These are phyloP conservation scores for Cinclus mexicanus DNA, from an alignment of 2,113 vertebrate genomes.

Conservation along the genomic window DNA sequence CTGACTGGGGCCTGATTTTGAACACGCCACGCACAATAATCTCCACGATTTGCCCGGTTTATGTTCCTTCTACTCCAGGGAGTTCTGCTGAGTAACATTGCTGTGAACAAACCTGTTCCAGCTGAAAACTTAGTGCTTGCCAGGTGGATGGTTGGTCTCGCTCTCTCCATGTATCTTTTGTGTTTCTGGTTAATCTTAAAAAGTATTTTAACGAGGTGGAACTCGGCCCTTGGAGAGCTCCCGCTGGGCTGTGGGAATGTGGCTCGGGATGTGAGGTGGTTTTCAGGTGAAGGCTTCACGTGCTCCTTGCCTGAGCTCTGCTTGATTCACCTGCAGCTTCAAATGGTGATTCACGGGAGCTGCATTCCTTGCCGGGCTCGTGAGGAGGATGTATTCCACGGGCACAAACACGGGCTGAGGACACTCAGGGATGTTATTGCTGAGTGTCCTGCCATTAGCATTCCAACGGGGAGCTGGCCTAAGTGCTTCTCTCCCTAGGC, in stretches of 20 bases:
- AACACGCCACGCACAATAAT: not conserved
- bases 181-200: not conserved
- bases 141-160: not conserved
- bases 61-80: not conserved
- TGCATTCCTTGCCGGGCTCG: not conserved
- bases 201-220: not conserved
- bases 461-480: not conserved
- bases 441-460: not conserved
- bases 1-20: not conserved
- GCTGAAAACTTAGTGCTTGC: not conserved
- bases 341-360: not conserved
- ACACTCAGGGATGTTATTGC: not conserved
- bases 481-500: not conserved
- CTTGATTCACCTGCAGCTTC: constrained; percentile 13
- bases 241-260: not conserved
- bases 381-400: not conserved
- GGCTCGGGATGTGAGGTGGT: not conserved
- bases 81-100: not conserved
- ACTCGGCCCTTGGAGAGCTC: not conserved
- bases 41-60: not conserved
- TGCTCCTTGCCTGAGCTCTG: not conserved
- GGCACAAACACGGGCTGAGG: not conserved
- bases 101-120: not conserved
- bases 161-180: not conserved
- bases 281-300: not conserved